Evolutionary conservation across 2,797 vertebrate genomes (phyloP), one percentile per base, ranked within the genome.

Genomic region (Knipowitschia caucasica): DNA sequence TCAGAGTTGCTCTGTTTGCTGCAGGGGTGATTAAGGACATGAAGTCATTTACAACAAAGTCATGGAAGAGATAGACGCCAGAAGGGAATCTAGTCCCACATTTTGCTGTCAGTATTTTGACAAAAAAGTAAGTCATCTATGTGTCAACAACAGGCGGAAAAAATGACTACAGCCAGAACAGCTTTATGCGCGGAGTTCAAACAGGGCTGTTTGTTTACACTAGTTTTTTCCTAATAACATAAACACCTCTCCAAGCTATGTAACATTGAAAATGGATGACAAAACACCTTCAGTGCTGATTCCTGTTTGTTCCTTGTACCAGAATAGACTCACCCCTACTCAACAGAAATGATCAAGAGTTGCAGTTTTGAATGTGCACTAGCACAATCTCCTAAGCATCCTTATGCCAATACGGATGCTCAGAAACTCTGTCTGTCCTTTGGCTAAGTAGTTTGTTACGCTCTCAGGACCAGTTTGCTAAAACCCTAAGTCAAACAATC

Each of bases 21-120:
- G 71, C 53, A 52, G 56, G 56, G 77, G 61, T 73, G 75, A 83
- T 85, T 72, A 74, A 67, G 65, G 67, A 82, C 73, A 52, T 62
- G 47, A 27, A 56, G 59, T 67, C 62, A 66, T 76, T 82, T 77
- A 63, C 45, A 67, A 64, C 29, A 70, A 65, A 69, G 43, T 35
- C 54, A 62, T 14, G 20, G 46, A 38, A 53, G 55, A 82, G 72
- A 70, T 54, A 71, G 60, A 62, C 33, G 53, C 69, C 59, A 40
- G 47, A 14, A 77, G 64, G 64, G 53, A 64, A 33, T 15, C 2
- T 24, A 29, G 43, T 43, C 49, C 67, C 36, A 30, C 21, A 43
- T 64, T n/a, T 63, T 64, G 67, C 56, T 56, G 64, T 67, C 75
- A 53, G 53, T 69, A 67, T 74, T 67, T 62, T 50, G 47, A 77